Evolutionary conservation across 2,888 invertebrate genomes (phyloP).

Genomic region (Platypus cylindrus): DNA sequence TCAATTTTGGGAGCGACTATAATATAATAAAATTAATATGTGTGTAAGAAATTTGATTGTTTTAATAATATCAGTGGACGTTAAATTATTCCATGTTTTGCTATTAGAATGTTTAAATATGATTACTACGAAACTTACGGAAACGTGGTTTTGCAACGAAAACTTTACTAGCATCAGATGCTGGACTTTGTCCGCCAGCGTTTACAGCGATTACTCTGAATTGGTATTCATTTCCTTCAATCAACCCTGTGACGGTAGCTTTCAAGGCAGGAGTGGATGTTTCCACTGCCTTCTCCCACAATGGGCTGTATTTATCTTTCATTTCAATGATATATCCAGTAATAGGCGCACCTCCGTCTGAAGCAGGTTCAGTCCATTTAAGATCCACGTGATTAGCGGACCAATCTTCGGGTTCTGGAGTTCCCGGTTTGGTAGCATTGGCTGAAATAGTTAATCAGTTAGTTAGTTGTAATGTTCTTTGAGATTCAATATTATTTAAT

Average conservation of each 20-base stretch:
- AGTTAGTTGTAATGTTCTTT: background rate
- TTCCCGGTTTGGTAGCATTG: constrained; percentile 73
- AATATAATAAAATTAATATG: constrained; percentile 19
- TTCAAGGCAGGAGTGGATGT: constrained; percentile 59
- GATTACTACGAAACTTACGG: constrained; percentile 42
- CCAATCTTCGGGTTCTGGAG: constrained; percentile 87
- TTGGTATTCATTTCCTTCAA: constrained; percentile 94
- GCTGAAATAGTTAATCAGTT: constrained; percentile 41
- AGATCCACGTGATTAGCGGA: constrained; percentile 85
- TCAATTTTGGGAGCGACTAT: constrained; percentile 91
- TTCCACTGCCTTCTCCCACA: constrained; percentile 88
- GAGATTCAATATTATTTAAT: constrained; percentile 28
- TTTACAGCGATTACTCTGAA: constrained; percentile 93
- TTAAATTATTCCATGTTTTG: constrained; percentile 3
- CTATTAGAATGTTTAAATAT: constrained; percentile 1
- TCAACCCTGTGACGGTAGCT: constrained; percentile 77
- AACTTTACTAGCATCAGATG: constrained; percentile 76
- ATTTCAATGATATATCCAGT: constrained; percentile 87
- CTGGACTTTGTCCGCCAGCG: constrained; percentile 87
- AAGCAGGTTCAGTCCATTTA: constrained; percentile 77
- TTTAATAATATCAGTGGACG: background rate
- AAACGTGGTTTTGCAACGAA: constrained; percentile 78
- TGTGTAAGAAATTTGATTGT: background rate
- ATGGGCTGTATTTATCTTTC: constrained; percentile 81
- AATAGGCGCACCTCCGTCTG: constrained; percentile 90